A percentile compares a stretch with the other conserved stretches of the same genome.
Evolutionary conservation across 2,888 invertebrate genomes (phyloP).

Genomic region (Lycophotia porphyrea): DNA sequence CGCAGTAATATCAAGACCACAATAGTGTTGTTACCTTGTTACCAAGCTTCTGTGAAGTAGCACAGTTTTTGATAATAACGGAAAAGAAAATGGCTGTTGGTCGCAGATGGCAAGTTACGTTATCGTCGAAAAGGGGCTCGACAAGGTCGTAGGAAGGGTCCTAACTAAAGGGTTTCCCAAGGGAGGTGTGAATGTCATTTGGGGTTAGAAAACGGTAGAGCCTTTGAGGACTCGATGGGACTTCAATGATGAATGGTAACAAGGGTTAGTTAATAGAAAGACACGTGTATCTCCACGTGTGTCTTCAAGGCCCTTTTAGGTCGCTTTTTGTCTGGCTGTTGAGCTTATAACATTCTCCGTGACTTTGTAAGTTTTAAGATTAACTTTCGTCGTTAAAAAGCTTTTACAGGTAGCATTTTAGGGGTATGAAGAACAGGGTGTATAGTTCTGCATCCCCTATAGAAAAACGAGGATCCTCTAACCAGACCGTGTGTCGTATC

Average conservation of each 20-base stretch:
- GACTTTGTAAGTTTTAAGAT: neutral
- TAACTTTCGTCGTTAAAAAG: neutral
- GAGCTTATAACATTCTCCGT: neutral
- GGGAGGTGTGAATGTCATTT: slow-evolving; percentile 42
- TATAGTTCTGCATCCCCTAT: too few relatives aligned
- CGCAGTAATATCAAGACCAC: slow-evolving; percentile 14
- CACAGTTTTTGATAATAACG: slow-evolving; percentile 42
- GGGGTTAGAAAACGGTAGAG: slow-evolving; percentile 21
- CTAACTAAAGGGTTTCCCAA: slow-evolving; percentile 40
- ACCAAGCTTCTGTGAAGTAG: slow-evolving; percentile 21
- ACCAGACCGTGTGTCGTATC: too few relatives aligned
- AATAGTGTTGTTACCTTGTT: slow-evolving; percentile 29
- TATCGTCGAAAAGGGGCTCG: slow-evolving; percentile 38
- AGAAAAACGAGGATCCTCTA: too few relatives aligned
- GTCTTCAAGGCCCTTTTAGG: neutral
- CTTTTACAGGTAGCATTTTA: neutral
- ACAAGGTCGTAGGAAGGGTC: slow-evolving; percentile 29
- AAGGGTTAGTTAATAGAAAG: neutral
- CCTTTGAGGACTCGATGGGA: slow-evolving; percentile 6
- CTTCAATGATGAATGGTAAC: neutral
- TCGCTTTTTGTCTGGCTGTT: neutral
- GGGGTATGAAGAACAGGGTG: too few relatives aligned
- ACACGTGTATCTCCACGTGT: neutral
- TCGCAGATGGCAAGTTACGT: slow-evolving; percentile 37
- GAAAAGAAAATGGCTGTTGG: slow-evolving; percentile 27